Evolutionary conservation across 2,113 vertebrate genomes (phyloP).

Genomic region (Erpornis zantholeuca): DNA sequence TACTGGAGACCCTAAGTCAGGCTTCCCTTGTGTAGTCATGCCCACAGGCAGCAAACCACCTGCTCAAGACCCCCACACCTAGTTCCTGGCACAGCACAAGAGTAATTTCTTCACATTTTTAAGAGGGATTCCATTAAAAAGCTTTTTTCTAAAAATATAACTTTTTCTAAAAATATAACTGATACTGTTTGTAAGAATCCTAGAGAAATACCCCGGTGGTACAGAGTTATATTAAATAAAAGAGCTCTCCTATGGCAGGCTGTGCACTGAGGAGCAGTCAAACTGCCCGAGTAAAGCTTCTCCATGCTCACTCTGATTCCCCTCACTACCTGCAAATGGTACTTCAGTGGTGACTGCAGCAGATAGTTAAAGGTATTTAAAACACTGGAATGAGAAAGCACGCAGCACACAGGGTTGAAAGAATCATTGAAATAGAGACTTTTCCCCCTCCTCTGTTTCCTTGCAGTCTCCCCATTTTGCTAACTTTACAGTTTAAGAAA

Average conservation of each 20-base stretch:
- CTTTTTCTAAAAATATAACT: neutral
- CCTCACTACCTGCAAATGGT: neutral
- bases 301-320: neutral
- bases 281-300: neutral
- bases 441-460: neutral
- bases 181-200: neutral
- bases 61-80: neutral
- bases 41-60: neutral
- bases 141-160: too few species aligned
- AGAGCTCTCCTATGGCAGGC: neutral
- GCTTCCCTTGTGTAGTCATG: rapidly evolving
- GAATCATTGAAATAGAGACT: neutral
- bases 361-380: neutral
- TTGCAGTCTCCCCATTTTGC: neutral
- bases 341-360: neutral
- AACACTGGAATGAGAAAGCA: neutral
- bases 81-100: neutral
- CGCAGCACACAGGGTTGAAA: neutral
- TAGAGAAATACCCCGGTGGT: rapidly evolving
- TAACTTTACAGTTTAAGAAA: neutral
- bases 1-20: neutral
- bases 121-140: neutral
- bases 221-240: neutral
- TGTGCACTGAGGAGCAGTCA: neutral
- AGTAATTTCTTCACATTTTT: neutral